phyloP scores from a whole-genome alignment of 2,797 vertebrate genomes.

The Monodelphis domestica region DNA sequence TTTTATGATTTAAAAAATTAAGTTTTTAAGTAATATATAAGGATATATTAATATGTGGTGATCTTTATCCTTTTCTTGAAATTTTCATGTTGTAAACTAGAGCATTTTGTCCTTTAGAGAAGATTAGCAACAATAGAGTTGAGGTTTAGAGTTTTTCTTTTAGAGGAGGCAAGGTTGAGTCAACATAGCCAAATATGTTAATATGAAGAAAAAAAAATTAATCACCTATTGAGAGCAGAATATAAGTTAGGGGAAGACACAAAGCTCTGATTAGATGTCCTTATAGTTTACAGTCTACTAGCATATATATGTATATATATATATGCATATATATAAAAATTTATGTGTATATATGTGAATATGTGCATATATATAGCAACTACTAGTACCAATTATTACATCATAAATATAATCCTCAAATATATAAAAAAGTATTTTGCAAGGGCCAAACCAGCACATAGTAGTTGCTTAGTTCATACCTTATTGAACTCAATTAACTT shows the following conservation, averaged over 20 bases:
- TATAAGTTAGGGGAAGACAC: not conserved
- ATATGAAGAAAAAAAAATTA: not conserved
- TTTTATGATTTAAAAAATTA: constrained; percentile 2
- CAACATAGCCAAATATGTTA: not conserved
- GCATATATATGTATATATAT: not conserved
- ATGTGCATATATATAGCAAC: not conserved
- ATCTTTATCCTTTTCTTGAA: constrained; percentile 14
- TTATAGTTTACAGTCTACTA: not conserved
- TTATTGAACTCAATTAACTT: not conserved
- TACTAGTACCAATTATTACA: not conserved
- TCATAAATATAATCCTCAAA: not conserved
- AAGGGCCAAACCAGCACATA: not conserved
- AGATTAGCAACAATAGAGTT: not conserved
- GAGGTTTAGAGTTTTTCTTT: not conserved
- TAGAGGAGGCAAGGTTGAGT: not conserved
- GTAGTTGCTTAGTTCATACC: not conserved
- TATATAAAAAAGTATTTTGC: not conserved
- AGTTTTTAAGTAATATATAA: constrained; percentile 27
- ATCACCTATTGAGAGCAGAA: not conserved
- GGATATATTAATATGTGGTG: constrained; percentile 53
- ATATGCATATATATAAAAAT: not conserved
- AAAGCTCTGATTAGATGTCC: not conserved
- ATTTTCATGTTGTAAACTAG: constrained; percentile 15
- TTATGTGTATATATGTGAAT: too few relatives aligned
- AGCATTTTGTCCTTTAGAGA: not conserved